These are phyloP conservation scores for Bilobella aurantiaca DNA, from an alignment of 1,140 invertebrate species.

Conservation along the genomic window DNA sequence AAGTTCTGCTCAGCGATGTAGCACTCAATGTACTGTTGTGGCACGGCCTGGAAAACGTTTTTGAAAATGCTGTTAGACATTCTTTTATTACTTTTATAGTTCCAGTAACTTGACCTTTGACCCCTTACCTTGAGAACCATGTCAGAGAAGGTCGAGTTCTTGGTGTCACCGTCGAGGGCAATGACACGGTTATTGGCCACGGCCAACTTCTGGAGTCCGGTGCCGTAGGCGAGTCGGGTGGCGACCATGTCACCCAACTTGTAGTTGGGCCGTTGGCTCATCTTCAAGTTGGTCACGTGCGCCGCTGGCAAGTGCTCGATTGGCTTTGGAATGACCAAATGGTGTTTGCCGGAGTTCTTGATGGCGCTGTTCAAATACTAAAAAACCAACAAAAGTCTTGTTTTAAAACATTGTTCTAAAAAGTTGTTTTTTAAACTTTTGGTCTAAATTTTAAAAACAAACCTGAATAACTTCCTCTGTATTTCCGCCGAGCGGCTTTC, in stretches of 20 bases:
- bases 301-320: conserved; percentile 57
- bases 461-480: conserved; percentile 57
- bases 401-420: background rate
- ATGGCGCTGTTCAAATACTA: conserved; percentile 55
- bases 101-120: background rate
- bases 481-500: conserved; percentile 81
- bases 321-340: conserved; percentile 53
- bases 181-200: conserved; percentile 73
- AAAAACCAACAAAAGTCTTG: conserved; percentile 32
- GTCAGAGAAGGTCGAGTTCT: conserved; percentile 95
- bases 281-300: conserved; percentile 60
- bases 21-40: conserved; percentile 83
- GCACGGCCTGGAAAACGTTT: conserved; percentile 40
- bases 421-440: no score
- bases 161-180: conserved; percentile 91
- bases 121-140: conserved; percentile 63
- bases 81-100: background rate
- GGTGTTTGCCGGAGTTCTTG: conserved; percentile 50
- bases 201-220: conserved; percentile 76
- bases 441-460: background rate
- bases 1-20: conserved; percentile 98
- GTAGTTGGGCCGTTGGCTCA: conserved; percentile 78
- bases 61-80: background rate
- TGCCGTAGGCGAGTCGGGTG: conserved; percentile 89
- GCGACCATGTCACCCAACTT: conserved; percentile 69